Evolutionary conservation across 2,888 invertebrate species (phyloP), one percentile per base, ranked within the genome.

Genomic region (Nowickia ferox): DNA sequence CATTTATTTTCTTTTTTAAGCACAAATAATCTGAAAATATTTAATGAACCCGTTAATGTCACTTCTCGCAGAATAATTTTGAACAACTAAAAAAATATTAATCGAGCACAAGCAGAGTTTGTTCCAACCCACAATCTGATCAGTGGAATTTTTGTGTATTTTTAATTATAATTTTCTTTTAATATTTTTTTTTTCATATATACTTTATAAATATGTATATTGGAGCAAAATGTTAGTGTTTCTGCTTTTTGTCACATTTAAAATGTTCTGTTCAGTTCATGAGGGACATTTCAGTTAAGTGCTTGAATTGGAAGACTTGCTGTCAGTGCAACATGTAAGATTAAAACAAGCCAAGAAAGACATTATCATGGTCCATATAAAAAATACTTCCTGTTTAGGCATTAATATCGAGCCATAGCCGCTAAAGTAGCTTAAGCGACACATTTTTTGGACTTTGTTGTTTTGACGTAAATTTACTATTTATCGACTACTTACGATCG

Each of bases 21-120:
- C 75, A 82, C 75, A 68, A 84, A 72, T 69, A 57, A 63, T 59
- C 11, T 71, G n/a, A 71, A 81, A 57, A 68, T 72, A 55, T 76
- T 82, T 74, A 53, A 65, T 79, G 71, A 57, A 86, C 75, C 79
- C 82, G 86, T 71, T 86, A 83, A 79, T 79, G 86, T 83, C 86
- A 76, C 79, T 75, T 79, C 86, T 75, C 79, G 59, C 46, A 40
- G 71, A 86, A 78, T 65, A 44, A 76, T 86, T 65, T 71, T 53
- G 38, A 66, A 79, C 79, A 83, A 86, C 86, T 86, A 72, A 86
- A 71, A 68, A 59, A 66, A 17, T 38, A 40, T 75, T 53, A 75
- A 83, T 79, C 71, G 57, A 78, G 71, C 53, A 57, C 19, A 63
- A 71, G 30, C 76, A 51, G 65, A 61, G 6, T 55, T 66, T 53